These are phyloP conservation scores for Tachina fera DNA, from an alignment of 2,888 invertebrate species.

Conservation along the genomic window DNA sequence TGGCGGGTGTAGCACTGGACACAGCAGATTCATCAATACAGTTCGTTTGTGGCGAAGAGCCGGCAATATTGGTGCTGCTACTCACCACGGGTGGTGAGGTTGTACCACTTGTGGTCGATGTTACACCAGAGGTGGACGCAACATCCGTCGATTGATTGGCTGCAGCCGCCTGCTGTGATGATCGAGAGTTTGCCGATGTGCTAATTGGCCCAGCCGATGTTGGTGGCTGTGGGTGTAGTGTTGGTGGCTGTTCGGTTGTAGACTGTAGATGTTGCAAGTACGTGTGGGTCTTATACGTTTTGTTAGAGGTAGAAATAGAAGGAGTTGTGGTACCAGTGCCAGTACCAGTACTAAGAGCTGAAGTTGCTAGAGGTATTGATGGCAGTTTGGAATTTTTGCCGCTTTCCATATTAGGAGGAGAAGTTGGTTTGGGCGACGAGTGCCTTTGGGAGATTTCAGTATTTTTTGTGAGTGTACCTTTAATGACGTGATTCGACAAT, in stretches of 20 bases:
- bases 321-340: conserved; percentile 71
- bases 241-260: conserved; percentile 56
- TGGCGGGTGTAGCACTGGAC: conserved; percentile 77
- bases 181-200: conserved; percentile 57
- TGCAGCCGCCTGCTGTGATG: conserved; percentile 55
- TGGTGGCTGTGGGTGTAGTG: conserved; percentile 54
- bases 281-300: conserved; percentile 62
- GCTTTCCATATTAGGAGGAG: conserved; percentile 58
- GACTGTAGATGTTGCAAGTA: conserved; percentile 59
- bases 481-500: conserved; percentile 38
- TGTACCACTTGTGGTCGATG: conserved; percentile 80
- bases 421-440: conserved; percentile 57
- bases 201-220: conserved; percentile 53
- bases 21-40: conserved; percentile 78
- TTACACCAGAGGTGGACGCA: conserved; percentile 78
- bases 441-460: conserved; percentile 63
- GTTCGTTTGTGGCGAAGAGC: conserved; percentile 71
- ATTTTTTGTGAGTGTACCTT: conserved; percentile 54
- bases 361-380: conserved; percentile 53
- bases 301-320: conserved; percentile 69
- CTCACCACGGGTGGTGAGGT: conserved; percentile 81
- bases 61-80: conserved; percentile 79
- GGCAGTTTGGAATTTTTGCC: conserved; percentile 62
- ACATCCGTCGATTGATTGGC: conserved; percentile 72
- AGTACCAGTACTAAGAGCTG: conserved; percentile 56